These are phyloP conservation scores for Echiichthys vipera DNA, from an alignment of 2,797 vertebrate species.

Conservation along the genomic window DNA sequence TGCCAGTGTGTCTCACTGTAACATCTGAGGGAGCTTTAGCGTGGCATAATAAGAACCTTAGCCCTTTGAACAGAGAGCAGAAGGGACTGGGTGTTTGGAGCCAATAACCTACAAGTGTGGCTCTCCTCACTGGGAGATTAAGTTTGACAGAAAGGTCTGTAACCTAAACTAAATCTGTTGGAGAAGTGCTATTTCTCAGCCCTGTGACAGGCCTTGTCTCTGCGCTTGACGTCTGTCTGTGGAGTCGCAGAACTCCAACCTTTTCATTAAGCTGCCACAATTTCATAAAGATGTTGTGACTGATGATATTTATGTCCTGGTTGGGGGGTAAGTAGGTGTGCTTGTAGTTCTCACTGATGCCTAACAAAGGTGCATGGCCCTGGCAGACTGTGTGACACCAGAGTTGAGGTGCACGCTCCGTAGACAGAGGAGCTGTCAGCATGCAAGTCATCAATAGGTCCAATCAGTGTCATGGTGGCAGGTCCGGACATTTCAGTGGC, in stretches of 20 bases:
- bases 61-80: conserved; percentile 7
- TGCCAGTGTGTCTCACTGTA: conserved; percentile 39
- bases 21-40: conserved; percentile 6
- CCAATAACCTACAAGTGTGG: background rate
- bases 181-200: background rate
- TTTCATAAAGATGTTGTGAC: conserved; percentile 16
- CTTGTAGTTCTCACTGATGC: conserved; percentile 39
- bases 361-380: conserved; percentile 32
- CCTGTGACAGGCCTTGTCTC: background rate
- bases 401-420: conserved; percentile 5
- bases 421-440: conserved; percentile 15
- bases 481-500: conserved; percentile 13
- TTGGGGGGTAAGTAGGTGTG: conserved; percentile 1
- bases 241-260: background rate
- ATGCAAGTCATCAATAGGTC: conserved; percentile 6
- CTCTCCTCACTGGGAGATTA: conserved; percentile 10
- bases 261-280: conserved; percentile 3
- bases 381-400: conserved; percentile 36
- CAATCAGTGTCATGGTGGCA: conserved; percentile 29
- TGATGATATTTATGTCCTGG: conserved; percentile 1
- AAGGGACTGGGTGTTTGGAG: background rate
- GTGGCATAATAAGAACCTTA: background rate
- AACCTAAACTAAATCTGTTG: conserved; percentile 1
- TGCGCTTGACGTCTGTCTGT: background rate
- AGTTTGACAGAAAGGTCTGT: conserved; percentile 6